Evolutionary conservation across 2,888 invertebrate species (phyloP), one percentile per base, ranked within the genome.

Genomic region (Parnassius glacialis): DNA sequence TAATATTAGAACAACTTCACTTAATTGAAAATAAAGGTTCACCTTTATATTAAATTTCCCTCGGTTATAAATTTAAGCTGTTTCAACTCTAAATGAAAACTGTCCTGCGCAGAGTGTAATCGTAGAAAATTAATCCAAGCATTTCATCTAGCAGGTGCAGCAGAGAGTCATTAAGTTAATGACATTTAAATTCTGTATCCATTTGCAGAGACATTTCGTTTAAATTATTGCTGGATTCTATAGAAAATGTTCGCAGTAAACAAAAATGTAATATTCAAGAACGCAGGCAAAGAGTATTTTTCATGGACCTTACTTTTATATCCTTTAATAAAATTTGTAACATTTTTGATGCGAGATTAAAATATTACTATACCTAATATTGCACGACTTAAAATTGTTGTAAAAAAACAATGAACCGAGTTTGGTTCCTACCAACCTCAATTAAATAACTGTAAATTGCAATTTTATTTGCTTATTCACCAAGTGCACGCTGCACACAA

Each of bases 41-140:
- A 34, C 45, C 45, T 12, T 45, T n/a, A 11, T 12, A n/a, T 12
- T 45, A 12, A n/a, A 11, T 11, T n/a, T n/a, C 3, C 25, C 41
- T 13, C 50, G 41, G 47, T 52, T 48, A n/a, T 11, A 45, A 61
- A 43, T 52, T 55, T 10, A 25, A 52, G 45, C 42, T 44, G 16
- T 44, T 60, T 12, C 11, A 44, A 48, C 34, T 52, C 50, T 53
- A 48, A 53, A 62, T 48, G 57, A 43, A 57, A 62, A 62, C 47
- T 57, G 56, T 52, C 11, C 47, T 20, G 47, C 34, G 50, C 44
- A 43, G 20, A 52, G 42, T 42, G 43, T 45, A 53, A 48, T 57
- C 9, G 62, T 53, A 13, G 53, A 62, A 62, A 62, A 57, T 57
- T 57, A 62, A 62, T 57, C 57, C 62, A 50, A 53, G 50, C 50